phyloP scores from a whole-genome alignment of 1,140 invertebrate species.

The Ips typographus region DNA sequence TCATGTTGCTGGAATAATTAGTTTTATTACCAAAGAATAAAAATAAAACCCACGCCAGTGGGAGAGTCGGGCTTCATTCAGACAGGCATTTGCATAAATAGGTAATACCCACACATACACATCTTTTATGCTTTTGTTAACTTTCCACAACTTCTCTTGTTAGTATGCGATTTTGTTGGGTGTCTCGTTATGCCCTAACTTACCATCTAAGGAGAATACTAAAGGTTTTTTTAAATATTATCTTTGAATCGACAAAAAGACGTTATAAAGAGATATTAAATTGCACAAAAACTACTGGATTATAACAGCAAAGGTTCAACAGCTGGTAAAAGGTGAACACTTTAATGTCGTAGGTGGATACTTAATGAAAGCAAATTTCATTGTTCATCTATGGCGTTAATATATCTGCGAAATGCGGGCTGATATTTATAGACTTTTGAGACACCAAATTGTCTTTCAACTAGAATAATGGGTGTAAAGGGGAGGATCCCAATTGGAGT shows the following conservation, averaged over 20 bases:
- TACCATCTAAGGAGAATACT: no score
- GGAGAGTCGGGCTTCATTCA: conserved; percentile 30
- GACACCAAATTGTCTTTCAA: neutral
- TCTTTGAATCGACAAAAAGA: no score
- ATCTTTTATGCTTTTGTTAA: conserved; percentile 27
- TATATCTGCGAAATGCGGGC: conserved; percentile 14
- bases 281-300: no score
- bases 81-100: conserved; percentile 35
- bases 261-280: no score
- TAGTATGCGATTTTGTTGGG: neutral
- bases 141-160: conserved; percentile 20
- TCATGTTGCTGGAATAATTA: conserved; percentile 26
- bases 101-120: conserved; percentile 26
- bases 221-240: no score
- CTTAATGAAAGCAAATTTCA: conserved; percentile 16
- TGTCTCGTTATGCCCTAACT: neutral
- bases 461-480: no score
- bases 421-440: conserved; percentile 13
- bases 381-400: conserved; percentile 19
- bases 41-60: conserved; percentile 27
- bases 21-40: conserved; percentile 16
- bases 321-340: conserved; percentile 20
- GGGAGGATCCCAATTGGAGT: no score
- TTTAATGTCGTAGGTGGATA: conserved; percentile 27
- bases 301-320: neutral